Base-by-base conservation (phyloP, 37 sponge, comb jelly and placozoan species). In the Ianthella basta region DNA sequence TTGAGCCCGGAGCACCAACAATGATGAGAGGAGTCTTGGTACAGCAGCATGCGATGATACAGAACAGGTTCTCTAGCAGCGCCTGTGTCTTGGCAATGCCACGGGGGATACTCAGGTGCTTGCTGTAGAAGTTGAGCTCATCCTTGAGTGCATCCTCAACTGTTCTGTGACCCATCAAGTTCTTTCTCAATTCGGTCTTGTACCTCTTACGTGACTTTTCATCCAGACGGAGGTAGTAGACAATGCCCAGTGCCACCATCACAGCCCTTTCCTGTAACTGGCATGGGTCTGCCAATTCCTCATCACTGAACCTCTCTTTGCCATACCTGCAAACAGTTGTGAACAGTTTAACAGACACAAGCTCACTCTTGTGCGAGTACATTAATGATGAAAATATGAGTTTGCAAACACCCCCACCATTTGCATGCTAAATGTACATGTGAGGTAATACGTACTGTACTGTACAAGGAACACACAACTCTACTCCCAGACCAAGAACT, bases 81-180 rank as follows among this genome's bases (percentile, higher is more conserved):
- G 91, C 97, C 59, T 86, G 82, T 16, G 97, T 97, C 82, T 91
- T 94, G 35, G 97, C 94, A 36, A 97, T 92, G 10, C 97, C 97
- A 16, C 29, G 14, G 10, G 94, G 97, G 30, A 97, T 73, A 37
- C 70, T 55, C 56, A 94, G 61, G 24, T 91, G 56, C 50, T 72
- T 56, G 19, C 92, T 75, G 59, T 86, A 97, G 75, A 81, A 88
- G 40, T 91, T 78, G 19, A 97, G 39, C 70, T 75, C 78, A 5
- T 39, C 50, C 37, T 75, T 75, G 3, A 75, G 21, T 40, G 53
- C 78, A 2, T 36, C 15, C 15, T 75, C 15, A 19, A 75, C 53
- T 41, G 33, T 41, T 23, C 12, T 36, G 20, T 3, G 1, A 1
- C 37, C n/a, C 3, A 12, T 16, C 6, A 24, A 8, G 37, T 19